These are phyloP conservation scores for Beroe ovata DNA, from an alignment of 37 sponge, comb jelly and placozoan species.

Conservation along the genomic window DNA sequence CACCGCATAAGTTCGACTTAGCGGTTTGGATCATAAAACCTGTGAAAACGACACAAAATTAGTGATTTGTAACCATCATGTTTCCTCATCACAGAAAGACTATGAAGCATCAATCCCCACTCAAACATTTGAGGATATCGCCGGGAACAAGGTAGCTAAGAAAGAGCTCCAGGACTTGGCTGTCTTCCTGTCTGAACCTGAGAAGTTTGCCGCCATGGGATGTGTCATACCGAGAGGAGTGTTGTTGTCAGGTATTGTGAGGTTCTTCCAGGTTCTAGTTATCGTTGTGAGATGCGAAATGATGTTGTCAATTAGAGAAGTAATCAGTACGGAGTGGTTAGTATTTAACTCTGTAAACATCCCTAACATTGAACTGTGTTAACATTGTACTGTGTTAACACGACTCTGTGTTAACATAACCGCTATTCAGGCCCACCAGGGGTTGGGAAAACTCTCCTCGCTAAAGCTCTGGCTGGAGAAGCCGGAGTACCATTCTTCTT, in stretches of 20 bases:
- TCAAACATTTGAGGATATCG: slow-evolving; percentile 43
- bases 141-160: slow-evolving; percentile 59
- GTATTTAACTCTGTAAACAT: too few species aligned
- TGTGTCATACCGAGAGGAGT: slow-evolving; percentile 27
- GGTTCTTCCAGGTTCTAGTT: too few species aligned
- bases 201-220: slow-evolving; percentile 22
- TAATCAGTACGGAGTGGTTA: too few species aligned
- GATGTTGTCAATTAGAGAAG: too few species aligned
- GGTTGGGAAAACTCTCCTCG: slow-evolving; percentile 46
- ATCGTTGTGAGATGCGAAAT: too few species aligned
- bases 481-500: slow-evolving; percentile 59
- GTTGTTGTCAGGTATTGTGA: slow-evolving; percentile 49
- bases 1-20: too few species aligned
- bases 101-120: slow-evolving; percentile 9
- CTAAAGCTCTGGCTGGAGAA: slow-evolving; percentile 63
- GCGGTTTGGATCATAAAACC: too few species aligned
- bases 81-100: slow-evolving; percentile 7
- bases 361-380: too few species aligned
- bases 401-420: too few species aligned
- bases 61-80: too few species aligned
- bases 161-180: slow-evolving; percentile 20
- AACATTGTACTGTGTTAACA: too few species aligned
- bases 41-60: too few species aligned
- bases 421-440: slow-evolving; percentile 35
- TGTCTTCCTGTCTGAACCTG: slow-evolving; percentile 15